Base-by-base conservation (phyloP, 2,888 invertebrate species). In the Eumerus sabulonum region DNA sequence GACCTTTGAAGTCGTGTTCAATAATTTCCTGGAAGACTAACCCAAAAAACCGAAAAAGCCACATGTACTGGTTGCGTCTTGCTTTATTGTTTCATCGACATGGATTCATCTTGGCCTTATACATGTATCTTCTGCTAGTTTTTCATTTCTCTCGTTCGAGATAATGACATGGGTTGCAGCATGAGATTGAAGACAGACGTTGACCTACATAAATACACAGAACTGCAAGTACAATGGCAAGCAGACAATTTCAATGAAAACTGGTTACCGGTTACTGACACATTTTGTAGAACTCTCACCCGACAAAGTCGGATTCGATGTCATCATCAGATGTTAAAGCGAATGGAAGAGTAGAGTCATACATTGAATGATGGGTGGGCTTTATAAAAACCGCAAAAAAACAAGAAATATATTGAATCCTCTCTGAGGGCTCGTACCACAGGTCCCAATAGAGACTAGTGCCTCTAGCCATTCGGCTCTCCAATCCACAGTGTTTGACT, bases 91-190 rank as follows among this genome's bases (percentile, higher is more conserved):
- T 54, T 68, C 62, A 74, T 74, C 68, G 62, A 16, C 62, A 38
- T 57, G 62, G 68, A 68, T 62, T 45, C 54, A 74, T 74, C 73
- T 74, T 56, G 56, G 56, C 60, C 48, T 60, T 17, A 66, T 47
- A 53, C 27, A 42, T 60, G 54, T 60, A 62, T 68, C 67, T 56
- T 38, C n/a, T 27, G 2, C 27, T 27, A 7, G 27, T 2, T 27
- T 27, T 27, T 27, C 27, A 27, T 7, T 27, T 27, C 27, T 12
- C 27, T 56, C 40, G 66, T 16, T 11, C 17, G 12, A 68, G 62
- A 62, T 68, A 68, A 64, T 64, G 60, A 47, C 60, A 68, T 53
- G 59, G 47, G 38, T 67, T 51, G 50, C 68, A 50, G 47, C 12
- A n/a, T 19, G 17, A 47, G 66, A 66, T 51, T n/a, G 44, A 27